Evolutionary conservation across 1,140 invertebrate species (phyloP).

Genomic region (Gonatopus flavifemur): DNA sequence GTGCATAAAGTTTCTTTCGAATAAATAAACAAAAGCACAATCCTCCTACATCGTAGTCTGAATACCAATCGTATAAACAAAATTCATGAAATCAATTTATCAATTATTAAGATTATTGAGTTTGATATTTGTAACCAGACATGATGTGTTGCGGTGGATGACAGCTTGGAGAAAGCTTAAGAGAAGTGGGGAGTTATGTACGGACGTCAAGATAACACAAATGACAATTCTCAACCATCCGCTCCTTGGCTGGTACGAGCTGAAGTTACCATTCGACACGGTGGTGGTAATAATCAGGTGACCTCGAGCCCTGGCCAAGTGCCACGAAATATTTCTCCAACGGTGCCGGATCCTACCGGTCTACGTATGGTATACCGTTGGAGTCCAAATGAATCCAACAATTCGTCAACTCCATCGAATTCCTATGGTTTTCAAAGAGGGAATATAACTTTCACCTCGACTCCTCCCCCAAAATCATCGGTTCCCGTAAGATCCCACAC

Average conservation of each 20-base stretch:
- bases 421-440: slow-evolving; percentile 57
- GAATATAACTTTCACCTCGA: slow-evolving; percentile 61
- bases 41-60: too few species aligned
- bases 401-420: slow-evolving; percentile 1
- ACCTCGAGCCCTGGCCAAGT: slow-evolving; percentile 18
- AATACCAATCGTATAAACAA: too few species aligned
- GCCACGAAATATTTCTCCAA: slow-evolving; percentile 11
- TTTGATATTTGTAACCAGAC: too few species aligned
- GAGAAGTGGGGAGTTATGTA: slow-evolving; percentile 24
- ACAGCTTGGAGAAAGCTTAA: slow-evolving; percentile 20
- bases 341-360: slow-evolving; percentile 43
- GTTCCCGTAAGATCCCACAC: slow-evolving; percentile 25
- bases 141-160: slow-evolving; percentile 25
- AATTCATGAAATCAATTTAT: too few species aligned
- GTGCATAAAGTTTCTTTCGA: too few species aligned
- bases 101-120: too few species aligned
- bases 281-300: slow-evolving; percentile 19
- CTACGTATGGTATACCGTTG: slow-evolving; percentile 60
- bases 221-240: slow-evolving; percentile 30
- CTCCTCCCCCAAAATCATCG: slow-evolving; percentile 42
- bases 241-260: slow-evolving; percentile 66
- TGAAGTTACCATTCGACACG: slow-evolving; percentile 62
- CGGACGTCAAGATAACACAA: slow-evolving; percentile 19
- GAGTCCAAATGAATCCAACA: slow-evolving; percentile 40
- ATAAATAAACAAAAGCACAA: too few species aligned